phyloP scores from a whole-genome alignment of 2,113 vertebrate genomes.

The Columba janthina region DNA sequence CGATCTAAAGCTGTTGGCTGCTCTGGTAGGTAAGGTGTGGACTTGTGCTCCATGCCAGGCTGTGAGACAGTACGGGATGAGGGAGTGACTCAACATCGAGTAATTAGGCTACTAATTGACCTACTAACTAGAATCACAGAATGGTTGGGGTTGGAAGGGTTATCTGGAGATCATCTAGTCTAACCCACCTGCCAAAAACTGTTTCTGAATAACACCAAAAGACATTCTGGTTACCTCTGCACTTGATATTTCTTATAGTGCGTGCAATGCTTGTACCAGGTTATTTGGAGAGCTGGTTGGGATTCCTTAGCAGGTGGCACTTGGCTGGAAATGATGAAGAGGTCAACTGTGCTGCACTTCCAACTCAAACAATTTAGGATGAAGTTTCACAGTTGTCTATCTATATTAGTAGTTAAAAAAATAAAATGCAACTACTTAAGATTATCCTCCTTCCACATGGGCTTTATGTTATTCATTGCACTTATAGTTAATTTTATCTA shows the following conservation, averaged over 20 bases:
- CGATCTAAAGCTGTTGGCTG: not conserved
- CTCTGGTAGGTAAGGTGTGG: not conserved
- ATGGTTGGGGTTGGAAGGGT: too few species aligned
- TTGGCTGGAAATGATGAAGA: not conserved
- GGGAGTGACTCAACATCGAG: not conserved
- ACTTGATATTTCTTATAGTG: not conserved
- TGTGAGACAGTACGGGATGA: not conserved
- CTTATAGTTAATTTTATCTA: not conserved
- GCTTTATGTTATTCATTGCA: not conserved
- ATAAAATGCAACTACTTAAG: not conserved
- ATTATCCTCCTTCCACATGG: not conserved
- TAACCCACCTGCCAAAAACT: not conserved
- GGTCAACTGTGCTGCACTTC: not conserved
- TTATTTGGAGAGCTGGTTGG: not conserved
- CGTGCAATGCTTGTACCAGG: not conserved
- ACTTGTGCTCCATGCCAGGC: fast-evolving
- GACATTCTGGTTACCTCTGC: not conserved
- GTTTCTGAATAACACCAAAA: not conserved
- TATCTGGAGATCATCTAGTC: too few species aligned
- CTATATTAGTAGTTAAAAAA: not conserved
- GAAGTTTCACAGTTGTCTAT: not conserved
- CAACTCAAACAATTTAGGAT: not conserved
- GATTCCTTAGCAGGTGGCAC: fast-evolving
- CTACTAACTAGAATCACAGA: not conserved
- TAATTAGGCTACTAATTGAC: not conserved